Conservation (phyloP, 2,113 vertebrate species). For the Tichodroma muraria region DNA sequence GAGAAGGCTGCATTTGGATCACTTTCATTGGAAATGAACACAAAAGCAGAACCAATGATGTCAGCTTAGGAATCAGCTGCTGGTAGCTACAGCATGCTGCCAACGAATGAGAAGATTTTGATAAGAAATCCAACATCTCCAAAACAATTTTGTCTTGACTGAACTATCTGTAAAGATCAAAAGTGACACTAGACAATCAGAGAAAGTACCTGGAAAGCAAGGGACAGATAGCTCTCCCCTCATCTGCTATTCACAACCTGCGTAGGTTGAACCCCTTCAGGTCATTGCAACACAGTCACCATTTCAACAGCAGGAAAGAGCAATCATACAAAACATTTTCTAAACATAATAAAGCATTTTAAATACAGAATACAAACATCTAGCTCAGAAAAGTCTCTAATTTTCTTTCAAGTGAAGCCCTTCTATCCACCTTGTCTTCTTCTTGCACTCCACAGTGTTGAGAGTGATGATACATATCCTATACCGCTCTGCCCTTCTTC, state of each 20-base stretch:
- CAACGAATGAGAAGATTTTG: background rate
- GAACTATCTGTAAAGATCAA: background rate
- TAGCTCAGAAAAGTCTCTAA: background rate
- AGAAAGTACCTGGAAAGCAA: background rate
- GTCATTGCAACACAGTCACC: background rate
- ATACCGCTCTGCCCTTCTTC: background rate
- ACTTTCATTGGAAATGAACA: background rate
- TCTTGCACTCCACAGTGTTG: background rate
- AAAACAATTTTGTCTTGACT: background rate
- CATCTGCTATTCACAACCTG: background rate
- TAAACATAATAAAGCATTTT: background rate
- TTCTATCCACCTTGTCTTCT: background rate
- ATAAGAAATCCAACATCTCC: background rate
- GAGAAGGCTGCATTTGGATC: background rate
- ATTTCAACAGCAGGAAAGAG: background rate
- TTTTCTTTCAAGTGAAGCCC: background rate
- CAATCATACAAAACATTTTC: background rate
- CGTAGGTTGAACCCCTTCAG: accelerated
- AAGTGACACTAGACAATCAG: background rate
- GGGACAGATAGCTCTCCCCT: background rate
- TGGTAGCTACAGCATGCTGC: background rate
- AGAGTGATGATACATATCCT: background rate
- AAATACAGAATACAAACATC: background rate
- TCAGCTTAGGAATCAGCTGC: background rate
- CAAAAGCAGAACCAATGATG: background rate